Evolutionary conservation across 1,140 invertebrate genomes (phyloP).

Genomic region (Macrosteles quadrilineatus): DNA sequence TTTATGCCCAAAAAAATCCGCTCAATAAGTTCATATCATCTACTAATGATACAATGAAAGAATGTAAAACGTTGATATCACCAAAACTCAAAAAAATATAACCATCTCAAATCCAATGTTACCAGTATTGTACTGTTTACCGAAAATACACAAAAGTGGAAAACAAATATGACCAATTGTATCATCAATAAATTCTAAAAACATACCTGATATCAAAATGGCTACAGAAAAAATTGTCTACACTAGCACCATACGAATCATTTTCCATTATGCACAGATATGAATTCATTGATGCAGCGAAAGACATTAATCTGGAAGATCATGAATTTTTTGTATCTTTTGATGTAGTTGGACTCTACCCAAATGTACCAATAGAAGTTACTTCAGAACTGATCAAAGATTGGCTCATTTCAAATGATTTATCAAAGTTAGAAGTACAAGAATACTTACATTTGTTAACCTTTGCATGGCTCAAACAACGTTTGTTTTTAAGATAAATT

Average conservation of each 20-base stretch:
- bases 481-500: too few relatives aligned
- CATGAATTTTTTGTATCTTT: not conserved
- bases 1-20: slow-evolving; percentile 1
- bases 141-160: not conserved
- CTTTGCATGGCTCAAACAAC: not conserved
- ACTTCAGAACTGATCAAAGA: too few relatives aligned
- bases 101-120: not conserved
- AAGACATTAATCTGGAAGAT: not conserved
- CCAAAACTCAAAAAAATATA: not conserved
- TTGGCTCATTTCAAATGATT: too few relatives aligned
- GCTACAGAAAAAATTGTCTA: not conserved
- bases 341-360: not conserved
- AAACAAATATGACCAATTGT: too few relatives aligned
- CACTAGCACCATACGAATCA: not conserved
- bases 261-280: not conserved
- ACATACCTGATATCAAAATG: not conserved
- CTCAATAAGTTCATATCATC: slow-evolving; percentile 10
- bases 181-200: too few relatives aligned
- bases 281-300: not conserved
- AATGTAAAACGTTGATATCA: not conserved
- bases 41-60: not conserved
- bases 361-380: too few relatives aligned
- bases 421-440: too few relatives aligned
- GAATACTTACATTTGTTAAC: not conserved
- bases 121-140: not conserved